Evolutionary conservation across 2,113 vertebrate genomes (phyloP).

Genomic region (Heteronetta atricapilla): DNA sequence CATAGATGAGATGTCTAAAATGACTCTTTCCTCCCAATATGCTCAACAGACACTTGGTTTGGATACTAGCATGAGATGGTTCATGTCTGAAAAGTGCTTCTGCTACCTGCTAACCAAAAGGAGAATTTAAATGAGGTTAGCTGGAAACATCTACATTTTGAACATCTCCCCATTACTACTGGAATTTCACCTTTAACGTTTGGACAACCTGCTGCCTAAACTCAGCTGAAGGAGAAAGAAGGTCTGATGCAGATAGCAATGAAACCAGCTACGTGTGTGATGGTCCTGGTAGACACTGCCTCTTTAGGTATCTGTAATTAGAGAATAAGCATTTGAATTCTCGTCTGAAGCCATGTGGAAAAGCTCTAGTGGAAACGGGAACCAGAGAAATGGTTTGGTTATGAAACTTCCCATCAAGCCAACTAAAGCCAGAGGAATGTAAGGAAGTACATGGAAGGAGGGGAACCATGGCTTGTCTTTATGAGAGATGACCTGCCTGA

Average conservation of each 20-base stretch:
- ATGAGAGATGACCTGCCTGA: not conserved
- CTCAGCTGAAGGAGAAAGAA: not conserved
- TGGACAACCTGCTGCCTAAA: not conserved
- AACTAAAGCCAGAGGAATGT: not conserved
- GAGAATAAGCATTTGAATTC: not conserved
- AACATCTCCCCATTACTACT: not conserved
- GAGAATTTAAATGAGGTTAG: not conserved
- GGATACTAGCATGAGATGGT: not conserved
- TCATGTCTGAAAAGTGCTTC: not conserved
- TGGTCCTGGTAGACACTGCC: not conserved
- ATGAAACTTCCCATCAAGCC: accelerated
- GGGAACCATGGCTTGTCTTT: not conserved
- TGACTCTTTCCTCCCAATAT: not conserved
- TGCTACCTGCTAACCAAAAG: not conserved
- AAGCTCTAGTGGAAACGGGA: not conserved
- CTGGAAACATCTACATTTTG: not conserved
- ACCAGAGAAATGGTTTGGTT: not conserved
- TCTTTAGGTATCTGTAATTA: not conserved
- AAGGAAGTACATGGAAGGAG: not conserved
- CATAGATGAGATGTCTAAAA: not conserved
- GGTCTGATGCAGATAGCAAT: not conserved
- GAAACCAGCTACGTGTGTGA: not conserved
- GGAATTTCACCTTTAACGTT: not conserved
- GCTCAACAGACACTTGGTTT: not conserved
- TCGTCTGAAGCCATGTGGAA: not conserved